Evolutionary conservation across 2,888 invertebrate species (phyloP).

Genomic region (Mechanitis messenoides): DNA sequence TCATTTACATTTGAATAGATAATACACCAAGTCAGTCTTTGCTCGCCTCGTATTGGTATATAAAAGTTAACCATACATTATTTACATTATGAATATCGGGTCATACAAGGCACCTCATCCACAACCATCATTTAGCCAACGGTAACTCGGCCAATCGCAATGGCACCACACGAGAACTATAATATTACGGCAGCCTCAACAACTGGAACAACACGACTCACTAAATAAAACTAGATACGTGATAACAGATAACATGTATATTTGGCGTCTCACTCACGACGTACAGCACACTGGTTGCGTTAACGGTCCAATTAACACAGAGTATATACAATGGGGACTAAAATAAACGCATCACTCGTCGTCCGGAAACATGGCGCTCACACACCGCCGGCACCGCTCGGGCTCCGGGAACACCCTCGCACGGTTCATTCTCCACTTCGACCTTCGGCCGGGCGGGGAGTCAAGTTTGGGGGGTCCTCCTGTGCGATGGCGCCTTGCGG

Average conservation of each 20-base stretch:
- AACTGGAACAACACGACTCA: conserved; percentile 44
- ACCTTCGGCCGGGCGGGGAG: not conserved
- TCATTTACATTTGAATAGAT: conserved; percentile 42
- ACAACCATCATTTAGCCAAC: conserved; percentile 33
- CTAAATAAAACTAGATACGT: conserved; percentile 26
- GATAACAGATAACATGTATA: conserved; percentile 48
- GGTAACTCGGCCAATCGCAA: conserved; percentile 47
- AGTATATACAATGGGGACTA: conserved; percentile 38
- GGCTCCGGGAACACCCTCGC: not conserved
- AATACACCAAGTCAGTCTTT: conserved; percentile 76
- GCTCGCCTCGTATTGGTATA: conserved; percentile 69
- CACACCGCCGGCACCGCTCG: conserved; percentile 32
- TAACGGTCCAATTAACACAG: conserved; percentile 44
- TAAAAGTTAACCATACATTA: conserved; percentile 40
- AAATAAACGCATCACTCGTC: conserved; percentile 49
- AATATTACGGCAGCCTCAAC: conserved; percentile 41
- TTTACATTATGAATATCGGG: conserved; percentile 31
- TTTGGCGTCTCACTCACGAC: conserved; percentile 70
- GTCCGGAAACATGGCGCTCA: conserved; percentile 53
- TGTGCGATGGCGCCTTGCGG: conserved; percentile 54
- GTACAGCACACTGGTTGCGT: conserved; percentile 49
- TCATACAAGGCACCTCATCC: conserved; percentile 44
- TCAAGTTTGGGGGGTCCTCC: conserved; percentile 58
- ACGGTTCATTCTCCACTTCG: not conserved
- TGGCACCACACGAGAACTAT: conserved; percentile 43